Evolutionary conservation across 2,797 vertebrate genomes (phyloP).

Genomic region (Scomberomorus guttatus): DNA sequence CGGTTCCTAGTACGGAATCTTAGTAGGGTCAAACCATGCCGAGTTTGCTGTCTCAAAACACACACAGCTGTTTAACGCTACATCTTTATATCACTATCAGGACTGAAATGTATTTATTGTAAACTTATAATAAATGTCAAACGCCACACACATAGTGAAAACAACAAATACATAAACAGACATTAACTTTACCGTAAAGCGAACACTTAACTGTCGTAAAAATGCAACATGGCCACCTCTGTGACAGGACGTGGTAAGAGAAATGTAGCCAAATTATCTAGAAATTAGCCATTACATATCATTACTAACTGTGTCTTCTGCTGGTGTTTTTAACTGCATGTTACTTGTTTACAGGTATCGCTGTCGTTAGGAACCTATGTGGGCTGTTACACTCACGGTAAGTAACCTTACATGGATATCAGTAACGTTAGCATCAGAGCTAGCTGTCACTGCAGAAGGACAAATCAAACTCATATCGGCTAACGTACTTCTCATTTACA

Average conservation of each 20-base stretch:
- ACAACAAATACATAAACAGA: rapidly evolving
- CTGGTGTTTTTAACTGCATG: background rate
- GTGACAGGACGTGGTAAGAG: conserved; percentile 78
- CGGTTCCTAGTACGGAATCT: conserved; percentile 60
- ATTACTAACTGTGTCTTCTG: rapidly evolving
- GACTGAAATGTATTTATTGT: rapidly evolving
- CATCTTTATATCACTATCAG: rapidly evolving
- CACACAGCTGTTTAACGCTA: background rate
- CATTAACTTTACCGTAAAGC: conserved; percentile 59
- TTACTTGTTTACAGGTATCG: conserved; percentile 59
- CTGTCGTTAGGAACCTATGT: conserved; percentile 65
- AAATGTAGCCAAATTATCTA: background rate
- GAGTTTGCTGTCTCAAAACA: background rate
- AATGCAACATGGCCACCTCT: conserved; percentile 80
- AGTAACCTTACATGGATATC: background rate
- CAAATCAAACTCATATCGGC: conserved; percentile 4
- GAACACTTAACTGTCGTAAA: conserved; percentile 36
- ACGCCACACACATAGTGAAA: rapidly evolving
- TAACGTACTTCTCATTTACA: too few species aligned
- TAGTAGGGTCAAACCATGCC: conserved; percentile 22
- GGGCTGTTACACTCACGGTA: conserved; percentile 79
- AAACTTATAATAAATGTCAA: rapidly evolving
- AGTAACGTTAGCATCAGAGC: background rate
- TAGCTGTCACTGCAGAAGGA: conserved; percentile 32
- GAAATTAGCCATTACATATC: rapidly evolving